These are phyloP conservation scores for Chironomus striatipennis DNA, from an alignment of 1,140 invertebrate genomes.

Conservation along the genomic window DNA sequence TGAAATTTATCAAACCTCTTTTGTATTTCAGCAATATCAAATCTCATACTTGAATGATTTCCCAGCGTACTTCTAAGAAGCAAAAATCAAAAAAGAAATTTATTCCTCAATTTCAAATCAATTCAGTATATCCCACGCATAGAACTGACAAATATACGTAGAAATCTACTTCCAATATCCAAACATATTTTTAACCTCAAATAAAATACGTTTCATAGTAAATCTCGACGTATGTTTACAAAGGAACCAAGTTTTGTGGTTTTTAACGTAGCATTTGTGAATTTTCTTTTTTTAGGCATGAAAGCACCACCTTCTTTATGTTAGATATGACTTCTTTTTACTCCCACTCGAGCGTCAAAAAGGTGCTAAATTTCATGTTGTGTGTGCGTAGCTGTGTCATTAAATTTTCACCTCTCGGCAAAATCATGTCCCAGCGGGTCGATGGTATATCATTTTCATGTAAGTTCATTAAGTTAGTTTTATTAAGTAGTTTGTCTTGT, in stretches of 20 bases:
- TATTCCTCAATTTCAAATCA: too few species aligned
- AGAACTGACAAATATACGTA: too few species aligned
- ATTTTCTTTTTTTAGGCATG: neutral
- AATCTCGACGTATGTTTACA: neutral
- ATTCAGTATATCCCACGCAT: too few species aligned
- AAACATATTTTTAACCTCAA: too few species aligned
- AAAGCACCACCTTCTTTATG: neutral
- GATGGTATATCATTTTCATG: neutral
- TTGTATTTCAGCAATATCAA: too few species aligned
- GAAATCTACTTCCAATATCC: too few species aligned
- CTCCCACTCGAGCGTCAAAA: neutral
- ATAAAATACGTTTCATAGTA: neutral
- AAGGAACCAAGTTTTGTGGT: neutral
- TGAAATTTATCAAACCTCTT: too few species aligned
- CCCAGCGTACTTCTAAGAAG: too few species aligned
- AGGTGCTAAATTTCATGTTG: neutral
- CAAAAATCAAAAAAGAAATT: too few species aligned
- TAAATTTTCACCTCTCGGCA: constrained; percentile 15
- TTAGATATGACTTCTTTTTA: neutral
- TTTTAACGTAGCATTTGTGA: too few species aligned
- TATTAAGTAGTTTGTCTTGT: neutral
- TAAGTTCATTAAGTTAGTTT: neutral
- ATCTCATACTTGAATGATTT: too few species aligned
- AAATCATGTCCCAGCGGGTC: constrained; percentile 5
- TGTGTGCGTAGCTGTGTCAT: neutral